phyloP scores from a whole-genome alignment of 2,797 vertebrate species.

The Rhincodon typus region DNA sequence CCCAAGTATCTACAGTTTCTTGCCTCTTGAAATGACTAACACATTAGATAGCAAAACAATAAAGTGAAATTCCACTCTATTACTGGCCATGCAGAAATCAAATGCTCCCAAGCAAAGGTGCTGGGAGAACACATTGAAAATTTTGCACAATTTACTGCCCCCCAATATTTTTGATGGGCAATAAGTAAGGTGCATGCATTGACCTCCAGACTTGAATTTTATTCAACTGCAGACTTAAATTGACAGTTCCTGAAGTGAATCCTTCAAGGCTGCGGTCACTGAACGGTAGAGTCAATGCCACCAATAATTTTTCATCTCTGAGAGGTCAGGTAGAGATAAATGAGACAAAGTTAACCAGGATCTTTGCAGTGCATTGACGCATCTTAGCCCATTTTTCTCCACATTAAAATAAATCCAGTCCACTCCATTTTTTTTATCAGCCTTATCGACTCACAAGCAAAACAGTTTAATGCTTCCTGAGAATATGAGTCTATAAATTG shows the following conservation, averaged over 20 bases:
- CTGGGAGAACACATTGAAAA: neutral
- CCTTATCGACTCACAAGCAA: neutral
- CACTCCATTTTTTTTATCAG: neutral
- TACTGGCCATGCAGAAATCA: neutral
- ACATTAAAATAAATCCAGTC: too few species aligned
- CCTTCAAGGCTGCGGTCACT: neutral
- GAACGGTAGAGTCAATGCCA: neutral
- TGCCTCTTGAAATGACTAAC: neutral
- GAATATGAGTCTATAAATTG: neutral
- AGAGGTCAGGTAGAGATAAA: neutral
- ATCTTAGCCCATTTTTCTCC: too few species aligned
- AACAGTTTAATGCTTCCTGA: neutral
- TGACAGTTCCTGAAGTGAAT: too few species aligned
- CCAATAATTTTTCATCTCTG: neutral
- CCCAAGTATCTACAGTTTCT: conserved; percentile 65
- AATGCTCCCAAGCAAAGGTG: neutral
- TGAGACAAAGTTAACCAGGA: neutral
- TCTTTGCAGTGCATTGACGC: neutral
- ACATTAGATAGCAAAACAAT: neutral
- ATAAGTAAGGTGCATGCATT: neutral
- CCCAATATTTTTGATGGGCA: too few species aligned
- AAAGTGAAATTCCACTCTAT: too few species aligned
- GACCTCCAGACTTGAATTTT: neutral
- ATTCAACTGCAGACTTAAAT: neutral
- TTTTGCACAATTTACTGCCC: neutral